A percentile compares a stretch with the other conserved stretches of the same genome.
Evolutionary conservation across 2,113 vertebrate species (phyloP).

Genomic region (Mungos mungo): DNA sequence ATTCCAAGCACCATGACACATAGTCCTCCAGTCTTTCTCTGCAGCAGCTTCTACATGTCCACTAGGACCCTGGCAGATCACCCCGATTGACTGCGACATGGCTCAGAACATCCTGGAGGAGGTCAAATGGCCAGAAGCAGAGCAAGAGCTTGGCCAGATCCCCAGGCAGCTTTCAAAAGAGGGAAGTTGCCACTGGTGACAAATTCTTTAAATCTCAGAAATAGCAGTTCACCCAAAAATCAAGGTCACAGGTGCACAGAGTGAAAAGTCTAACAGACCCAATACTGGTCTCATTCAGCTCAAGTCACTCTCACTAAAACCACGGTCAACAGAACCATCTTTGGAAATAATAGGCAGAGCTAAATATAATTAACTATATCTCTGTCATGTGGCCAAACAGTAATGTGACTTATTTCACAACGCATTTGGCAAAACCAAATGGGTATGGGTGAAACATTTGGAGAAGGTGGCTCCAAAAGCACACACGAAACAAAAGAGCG

Average conservation of each 20-base stretch:
- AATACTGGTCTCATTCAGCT: background rate
- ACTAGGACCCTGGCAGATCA: background rate
- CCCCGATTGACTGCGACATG: background rate
- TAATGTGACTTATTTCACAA: background rate
- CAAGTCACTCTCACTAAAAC: background rate
- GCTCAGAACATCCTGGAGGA: background rate
- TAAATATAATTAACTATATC: background rate
- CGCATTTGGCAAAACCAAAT: background rate
- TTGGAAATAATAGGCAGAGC: background rate
- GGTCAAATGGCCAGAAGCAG: background rate
- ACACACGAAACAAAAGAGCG: background rate
- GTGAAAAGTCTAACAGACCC: background rate
- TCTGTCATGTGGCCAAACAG: background rate
- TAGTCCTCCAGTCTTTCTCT: background rate
- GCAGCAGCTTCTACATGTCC: background rate
- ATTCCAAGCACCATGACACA: background rate
- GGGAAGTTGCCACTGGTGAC: background rate
- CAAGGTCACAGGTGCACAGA: background rate
- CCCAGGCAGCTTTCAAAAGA: background rate
- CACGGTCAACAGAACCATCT: background rate
- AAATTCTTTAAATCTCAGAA: background rate
- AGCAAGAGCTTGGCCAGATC: background rate
- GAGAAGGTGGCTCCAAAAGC: background rate
- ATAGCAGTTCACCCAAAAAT: background rate
- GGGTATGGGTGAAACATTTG: background rate